phyloP scores from a whole-genome alignment of 2,888 invertebrate genomes.

The Bellardia bayeri region DNA sequence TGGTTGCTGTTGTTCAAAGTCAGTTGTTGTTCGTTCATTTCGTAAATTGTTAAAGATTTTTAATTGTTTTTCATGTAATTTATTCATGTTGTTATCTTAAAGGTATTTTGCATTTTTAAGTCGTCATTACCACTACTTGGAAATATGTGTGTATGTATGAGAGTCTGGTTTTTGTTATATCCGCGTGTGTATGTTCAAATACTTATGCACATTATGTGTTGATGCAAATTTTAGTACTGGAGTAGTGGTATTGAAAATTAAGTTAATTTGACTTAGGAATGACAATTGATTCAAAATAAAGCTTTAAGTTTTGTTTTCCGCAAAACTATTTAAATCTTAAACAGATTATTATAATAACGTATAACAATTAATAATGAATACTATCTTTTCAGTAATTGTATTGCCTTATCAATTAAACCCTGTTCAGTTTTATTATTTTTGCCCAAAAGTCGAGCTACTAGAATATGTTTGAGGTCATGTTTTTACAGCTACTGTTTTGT shows the following conservation, averaged over 20 bases:
- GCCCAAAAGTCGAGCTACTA: conserved; percentile 31
- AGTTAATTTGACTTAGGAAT: not conserved
- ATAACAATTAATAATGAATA: not conserved
- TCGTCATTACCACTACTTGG: conserved; percentile 68
- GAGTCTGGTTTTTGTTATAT: not conserved
- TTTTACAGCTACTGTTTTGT: conserved; percentile 63
- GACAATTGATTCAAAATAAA: no score
- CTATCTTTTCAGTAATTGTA: not conserved
- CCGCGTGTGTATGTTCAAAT: not conserved
- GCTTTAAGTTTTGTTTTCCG: no score
- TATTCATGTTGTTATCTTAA: conserved; percentile 73
- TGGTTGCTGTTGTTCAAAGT: conserved; percentile 45
- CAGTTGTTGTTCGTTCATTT: conserved; percentile 65
- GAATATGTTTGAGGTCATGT: conserved; percentile 36
- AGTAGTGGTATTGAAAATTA: conserved; percentile 36
- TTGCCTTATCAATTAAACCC: conserved; percentile 22
- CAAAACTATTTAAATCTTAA: no score
- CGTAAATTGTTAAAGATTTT: conserved; percentile 72
- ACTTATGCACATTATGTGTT: conserved; percentile 25
- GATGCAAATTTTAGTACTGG: conserved; percentile 33
- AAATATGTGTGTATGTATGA: conserved; percentile 46
- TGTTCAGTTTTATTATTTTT: conserved; percentile 8
- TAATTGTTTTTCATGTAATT: conserved; percentile 74
- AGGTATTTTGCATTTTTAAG: conserved; percentile 72
- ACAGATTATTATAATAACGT: no score